Base-by-base conservation (phyloP, 2,888 invertebrate species). In the Protophormia terraenovae region DNA sequence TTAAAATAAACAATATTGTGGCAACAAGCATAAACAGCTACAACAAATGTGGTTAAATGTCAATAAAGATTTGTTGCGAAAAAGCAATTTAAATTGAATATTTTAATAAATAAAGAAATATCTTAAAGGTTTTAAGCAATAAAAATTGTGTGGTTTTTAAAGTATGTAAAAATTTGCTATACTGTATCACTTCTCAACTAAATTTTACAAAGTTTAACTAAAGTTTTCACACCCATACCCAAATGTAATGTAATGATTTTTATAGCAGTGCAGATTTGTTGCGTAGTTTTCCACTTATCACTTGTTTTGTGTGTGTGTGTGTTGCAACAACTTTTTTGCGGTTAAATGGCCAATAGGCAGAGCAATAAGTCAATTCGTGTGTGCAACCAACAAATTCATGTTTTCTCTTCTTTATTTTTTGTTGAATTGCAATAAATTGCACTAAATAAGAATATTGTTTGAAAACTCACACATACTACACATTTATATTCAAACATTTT, bases 281-380 rank as follows among this genome's bases (percentile, higher is more conserved):
- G 29, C 14, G 32, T 66, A 76, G 24, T 66, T 77, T 66, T 16
- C 16, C 50, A 32, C 53, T 67, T 72, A 24, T 67, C 72, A 60
- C 58, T 83, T 47, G 29, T 29, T 38, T 71, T 35, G 41, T 71
- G 22, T 62, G 3, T 50, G 22, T 45, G 45, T 16, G 45, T 45
- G 12, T 10, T 19, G 19, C n/a, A 64, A 24, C 24, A 16, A 66
- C 3, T 22, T 66, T 71, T 77, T 53, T 73, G 78, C 50, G 78
- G 83, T 83, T 47, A 55, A 53, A 69, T 73, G 75, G 50, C 67
- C 75, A 55, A 69, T 32, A 73, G 78, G 69, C 66, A 72, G 75
- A 69, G 64, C 55, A 76, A 80, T 76, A 84, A 84, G 80, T 76
- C 76, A 84, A 84, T 22, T 76, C 38, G 73, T 73, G 47, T 80